Percentiles rank a stretch among this genome's conserved stretches.
These are phyloP conservation scores for Takifugu bimaculatus DNA, from an alignment of 2,113 vertebrate species.

Conservation along the genomic window DNA sequence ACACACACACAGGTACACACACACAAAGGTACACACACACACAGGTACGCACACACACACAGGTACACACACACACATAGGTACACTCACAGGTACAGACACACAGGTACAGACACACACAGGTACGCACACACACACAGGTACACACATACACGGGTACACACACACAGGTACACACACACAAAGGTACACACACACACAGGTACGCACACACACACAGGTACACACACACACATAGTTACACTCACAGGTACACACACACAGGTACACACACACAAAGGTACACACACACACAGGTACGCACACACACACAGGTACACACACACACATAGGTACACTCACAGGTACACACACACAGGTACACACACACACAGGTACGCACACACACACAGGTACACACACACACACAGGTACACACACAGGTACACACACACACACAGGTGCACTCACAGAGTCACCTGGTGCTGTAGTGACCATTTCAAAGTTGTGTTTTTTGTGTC, in stretches of 20 bases:
- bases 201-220: too few species aligned
- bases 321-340: neutral
- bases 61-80: too few species aligned
- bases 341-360: neutral
- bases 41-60: too few species aligned
- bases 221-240: too few species aligned
- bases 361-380: constrained; percentile 74
- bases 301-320: neutral
- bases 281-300: constrained; percentile 23
- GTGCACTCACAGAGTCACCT: neutral
- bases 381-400: constrained; percentile 2
- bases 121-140: too few species aligned
- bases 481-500: neutral
- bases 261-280: constrained; percentile 71
- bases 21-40: too few species aligned
- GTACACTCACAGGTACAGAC: too few species aligned
- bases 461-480: neutral
- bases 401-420: constrained; percentile 17
- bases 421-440: neutral
- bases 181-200: neutral
- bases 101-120: too few species aligned
- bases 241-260: too few species aligned
- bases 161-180: too few species aligned
- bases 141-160: neutral
- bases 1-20: neutral